Evolutionary conservation across 2,797 vertebrate genomes (phyloP).

Genomic region (Eleutherodactylus coqui): DNA sequence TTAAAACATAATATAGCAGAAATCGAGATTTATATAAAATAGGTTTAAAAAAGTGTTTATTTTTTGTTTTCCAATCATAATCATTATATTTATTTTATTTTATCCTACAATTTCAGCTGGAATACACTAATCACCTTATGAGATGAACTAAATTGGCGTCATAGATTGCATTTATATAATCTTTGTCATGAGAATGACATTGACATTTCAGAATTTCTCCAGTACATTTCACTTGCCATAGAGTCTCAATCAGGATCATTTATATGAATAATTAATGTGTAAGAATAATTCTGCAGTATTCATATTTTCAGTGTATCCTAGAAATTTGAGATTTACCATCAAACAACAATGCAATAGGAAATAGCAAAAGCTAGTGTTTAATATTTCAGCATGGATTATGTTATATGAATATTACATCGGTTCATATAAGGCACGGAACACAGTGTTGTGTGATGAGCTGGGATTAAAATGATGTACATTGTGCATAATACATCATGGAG

Average conservation of each 20-base stretch:
- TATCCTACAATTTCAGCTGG: not conserved
- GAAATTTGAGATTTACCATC: not conserved
- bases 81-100: not conserved
- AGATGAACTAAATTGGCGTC: not conserved
- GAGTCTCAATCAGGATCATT: not conserved
- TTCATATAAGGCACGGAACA: not conserved
- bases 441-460: not conserved
- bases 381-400: constrained; percentile 13
- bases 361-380: not conserved
- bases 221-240: not conserved
- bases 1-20: no score
- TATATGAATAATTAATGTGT: not conserved
- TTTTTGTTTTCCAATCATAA: not conserved
- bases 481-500: not conserved
- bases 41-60: not conserved
- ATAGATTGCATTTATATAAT: not conserved
- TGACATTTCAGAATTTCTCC: not conserved
- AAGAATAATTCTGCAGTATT: constrained; percentile 1
- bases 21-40: not conserved
- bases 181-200: not conserved
- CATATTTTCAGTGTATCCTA: not conserved
- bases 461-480: constrained; percentile 14
- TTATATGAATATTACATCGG: constrained; percentile 26
- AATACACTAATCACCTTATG: not conserved
- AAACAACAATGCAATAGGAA: constrained; percentile 18